Conservation (phyloP, 2,113 vertebrate species). For the Nesogale talazaci region DNA sequence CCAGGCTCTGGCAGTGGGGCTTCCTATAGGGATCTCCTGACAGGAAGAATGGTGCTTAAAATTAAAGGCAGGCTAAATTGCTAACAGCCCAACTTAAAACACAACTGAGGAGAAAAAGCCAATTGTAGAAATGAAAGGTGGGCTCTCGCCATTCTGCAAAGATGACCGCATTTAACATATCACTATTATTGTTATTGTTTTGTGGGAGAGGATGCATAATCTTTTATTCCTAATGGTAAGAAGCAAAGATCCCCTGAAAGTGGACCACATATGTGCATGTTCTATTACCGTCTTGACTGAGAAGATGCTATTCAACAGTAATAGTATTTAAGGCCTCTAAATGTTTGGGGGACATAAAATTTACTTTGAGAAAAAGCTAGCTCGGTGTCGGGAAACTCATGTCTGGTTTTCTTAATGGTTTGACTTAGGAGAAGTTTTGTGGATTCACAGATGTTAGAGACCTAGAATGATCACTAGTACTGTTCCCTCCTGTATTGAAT, state of each 20-base stretch:
- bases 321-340: conserved; percentile 42
- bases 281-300: conserved; percentile 44
- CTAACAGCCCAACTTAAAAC: conserved; percentile 68
- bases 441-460: conserved; percentile 26
- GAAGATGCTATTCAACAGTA: conserved; percentile 32
- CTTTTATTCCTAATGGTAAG: conserved; percentile 58
- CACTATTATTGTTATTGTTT: conserved; percentile 43
- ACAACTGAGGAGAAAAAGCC: conserved; percentile 67
- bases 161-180: conserved; percentile 44
- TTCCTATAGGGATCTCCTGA: conserved; percentile 64
- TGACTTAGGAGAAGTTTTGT: background rate
- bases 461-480: background rate
- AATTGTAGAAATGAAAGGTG: conserved; percentile 57
- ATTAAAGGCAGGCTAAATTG: conserved; percentile 79
- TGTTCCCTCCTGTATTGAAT: background rate
- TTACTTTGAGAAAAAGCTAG: conserved; percentile 43
- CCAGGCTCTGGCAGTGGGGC: conserved; percentile 23
- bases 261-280: background rate
- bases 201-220: conserved; percentile 20
- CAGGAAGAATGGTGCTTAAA: conserved; percentile 75
- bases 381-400: background rate
- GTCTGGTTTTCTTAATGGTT: conserved; percentile 26
- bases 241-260: conserved; percentile 33
- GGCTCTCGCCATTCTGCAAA: conserved; percentile 59
- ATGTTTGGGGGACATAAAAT: conserved; percentile 5